Evolutionary conservation across 1,140 invertebrate species (phyloP).

Genomic region (Catajapyx aquilonaris): DNA sequence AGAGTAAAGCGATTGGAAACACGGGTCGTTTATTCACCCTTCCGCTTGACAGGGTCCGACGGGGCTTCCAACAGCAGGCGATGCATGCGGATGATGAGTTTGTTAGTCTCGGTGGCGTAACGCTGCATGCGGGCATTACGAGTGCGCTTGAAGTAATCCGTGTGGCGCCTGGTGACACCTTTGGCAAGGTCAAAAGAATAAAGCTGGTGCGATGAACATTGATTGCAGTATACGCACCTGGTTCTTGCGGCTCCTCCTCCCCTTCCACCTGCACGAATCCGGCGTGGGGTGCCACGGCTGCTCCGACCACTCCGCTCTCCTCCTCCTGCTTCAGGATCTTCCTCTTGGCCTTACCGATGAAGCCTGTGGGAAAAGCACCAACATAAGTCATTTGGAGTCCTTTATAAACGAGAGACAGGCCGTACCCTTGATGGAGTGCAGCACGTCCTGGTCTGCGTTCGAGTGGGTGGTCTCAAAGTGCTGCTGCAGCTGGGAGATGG

Average conservation of each 20-base stretch:
- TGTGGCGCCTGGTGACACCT: slow-evolving; percentile 44
- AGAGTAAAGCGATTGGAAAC: background rate
- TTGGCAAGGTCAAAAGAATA: too few species aligned
- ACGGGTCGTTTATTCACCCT: slow-evolving; percentile 29
- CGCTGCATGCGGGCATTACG: slow-evolving; percentile 53
- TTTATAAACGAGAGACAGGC: too few species aligned
- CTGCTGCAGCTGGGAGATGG: slow-evolving; percentile 51
- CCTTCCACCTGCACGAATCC: too few species aligned
- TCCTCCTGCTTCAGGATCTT: slow-evolving; percentile 65
- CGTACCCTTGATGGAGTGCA: slow-evolving; percentile 71
- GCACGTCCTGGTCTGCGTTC: slow-evolving; percentile 65
- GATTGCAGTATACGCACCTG: too few species aligned
- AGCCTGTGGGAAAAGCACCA: slow-evolving; percentile 34
- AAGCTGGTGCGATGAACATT: too few species aligned
- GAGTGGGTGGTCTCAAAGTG: slow-evolving; percentile 73
- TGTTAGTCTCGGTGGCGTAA: slow-evolving; percentile 86
- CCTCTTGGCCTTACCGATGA: slow-evolving; percentile 74
- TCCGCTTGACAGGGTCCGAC: slow-evolving; percentile 53
- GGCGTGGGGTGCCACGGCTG: too few species aligned
- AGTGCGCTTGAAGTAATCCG: slow-evolving; percentile 54
- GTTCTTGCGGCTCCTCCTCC: too few species aligned
- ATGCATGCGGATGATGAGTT: slow-evolving; percentile 79
- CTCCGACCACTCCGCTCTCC: slow-evolving; percentile 8
- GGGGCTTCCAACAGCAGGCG: slow-evolving; percentile 72
- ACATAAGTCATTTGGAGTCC: too few species aligned